phyloP scores from a whole-genome alignment of 2,797 vertebrate genomes.

The Acridotheres tristis region DNA sequence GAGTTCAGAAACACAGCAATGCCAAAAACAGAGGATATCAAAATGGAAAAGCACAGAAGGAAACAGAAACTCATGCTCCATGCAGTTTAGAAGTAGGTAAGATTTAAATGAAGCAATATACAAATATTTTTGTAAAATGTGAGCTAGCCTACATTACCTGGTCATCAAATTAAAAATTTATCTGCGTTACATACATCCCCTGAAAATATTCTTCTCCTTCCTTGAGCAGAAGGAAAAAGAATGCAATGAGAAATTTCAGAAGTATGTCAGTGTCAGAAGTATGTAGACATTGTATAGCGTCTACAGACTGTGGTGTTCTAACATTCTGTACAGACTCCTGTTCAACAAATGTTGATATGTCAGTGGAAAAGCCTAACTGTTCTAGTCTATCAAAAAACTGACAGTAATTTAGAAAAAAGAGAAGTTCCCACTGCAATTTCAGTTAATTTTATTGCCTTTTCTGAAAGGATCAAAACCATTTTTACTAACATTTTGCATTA shows the following conservation, averaged over 20 bases:
- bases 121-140: not conserved
- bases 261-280: not conserved
- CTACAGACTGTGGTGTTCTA: not conserved
- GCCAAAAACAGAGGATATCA: not conserved
- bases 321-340: not conserved
- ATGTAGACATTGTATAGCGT: not conserved
- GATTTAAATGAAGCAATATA: not conserved
- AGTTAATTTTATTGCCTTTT: not conserved
- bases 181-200: not conserved
- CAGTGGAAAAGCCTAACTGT: not conserved
- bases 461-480: not conserved
- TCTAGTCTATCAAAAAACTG: not conserved
- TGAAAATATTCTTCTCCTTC: not conserved
- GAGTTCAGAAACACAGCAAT: not conserved
- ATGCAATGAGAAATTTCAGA: not conserved
- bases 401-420: not conserved
- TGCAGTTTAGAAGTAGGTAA: not conserved
- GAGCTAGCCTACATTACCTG: not conserved
- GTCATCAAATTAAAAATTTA: not conserved
- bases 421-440: not conserved
- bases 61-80: not conserved
- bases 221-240: not conserved
- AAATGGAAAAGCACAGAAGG: not conserved
- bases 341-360: not conserved
- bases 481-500: not conserved